These are phyloP conservation scores for Tiliacea citrago DNA, from an alignment of 2,888 invertebrate genomes.

Conservation along the genomic window DNA sequence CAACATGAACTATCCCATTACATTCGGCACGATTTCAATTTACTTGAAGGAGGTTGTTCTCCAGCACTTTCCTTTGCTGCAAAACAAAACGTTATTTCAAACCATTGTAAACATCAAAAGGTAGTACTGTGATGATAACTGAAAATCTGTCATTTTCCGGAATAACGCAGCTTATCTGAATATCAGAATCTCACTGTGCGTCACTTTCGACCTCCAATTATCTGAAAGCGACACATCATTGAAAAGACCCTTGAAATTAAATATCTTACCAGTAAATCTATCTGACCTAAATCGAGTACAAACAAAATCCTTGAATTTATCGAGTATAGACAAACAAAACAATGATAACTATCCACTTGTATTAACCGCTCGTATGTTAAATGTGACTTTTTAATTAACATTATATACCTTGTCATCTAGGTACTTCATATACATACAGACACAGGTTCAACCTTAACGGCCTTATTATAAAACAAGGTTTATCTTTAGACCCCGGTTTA, in stretches of 20 bases:
- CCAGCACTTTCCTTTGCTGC: constrained; percentile 7
- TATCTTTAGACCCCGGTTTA: no score
- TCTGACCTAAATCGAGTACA: constrained; percentile 84
- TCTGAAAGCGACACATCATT: constrained; percentile 74
- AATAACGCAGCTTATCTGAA: constrained; percentile 38
- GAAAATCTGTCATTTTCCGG: constrained; percentile 13
- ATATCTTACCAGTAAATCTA: constrained; percentile 81
- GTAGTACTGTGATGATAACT: background rate
- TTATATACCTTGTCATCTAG: constrained; percentile 12
- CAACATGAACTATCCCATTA: constrained; percentile 29
- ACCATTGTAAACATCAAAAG: background rate
- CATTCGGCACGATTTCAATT: constrained; percentile 43
- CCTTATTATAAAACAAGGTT: no score
- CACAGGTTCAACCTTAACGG: constrained; percentile 48
- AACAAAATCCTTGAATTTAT: constrained; percentile 87
- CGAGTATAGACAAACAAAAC: constrained; percentile 78
- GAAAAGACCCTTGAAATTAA: constrained; percentile 81
- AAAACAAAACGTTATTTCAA: constrained; percentile 5
- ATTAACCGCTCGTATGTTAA: constrained; percentile 38
- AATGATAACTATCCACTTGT: constrained; percentile 70
- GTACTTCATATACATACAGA: background rate
- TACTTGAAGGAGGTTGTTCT: constrained; percentile 8
- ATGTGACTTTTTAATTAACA: constrained; percentile 53
- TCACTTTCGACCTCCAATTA: constrained; percentile 63
- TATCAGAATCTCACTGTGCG: constrained; percentile 40